Base-by-base conservation (phyloP, 2,888 invertebrate species). In the Caenorhabditis angaria region DNA sequence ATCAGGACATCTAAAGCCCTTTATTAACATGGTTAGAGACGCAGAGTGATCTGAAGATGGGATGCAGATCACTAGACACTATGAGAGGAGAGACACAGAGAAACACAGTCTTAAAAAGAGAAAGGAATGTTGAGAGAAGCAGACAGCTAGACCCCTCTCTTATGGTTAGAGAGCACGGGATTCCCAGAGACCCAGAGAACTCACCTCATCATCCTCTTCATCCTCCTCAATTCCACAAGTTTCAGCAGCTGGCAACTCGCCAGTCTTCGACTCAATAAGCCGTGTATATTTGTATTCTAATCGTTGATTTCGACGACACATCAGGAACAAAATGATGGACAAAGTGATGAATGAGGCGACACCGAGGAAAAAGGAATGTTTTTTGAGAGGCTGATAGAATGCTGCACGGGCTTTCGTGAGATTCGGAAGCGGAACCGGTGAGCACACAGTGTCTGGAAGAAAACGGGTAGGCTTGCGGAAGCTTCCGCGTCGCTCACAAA, bases 371-470 rank as follows among this genome's bases (percentile, higher is more conserved):
- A 68, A 77, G 14, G 1, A 77, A 28, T n/a, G 71, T 22, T 50
- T 61, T 56, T 59, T 77, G 74, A 27, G 63, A 54, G 10, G 76
- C 55, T 12, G 78, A 63, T 24, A 79, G 61, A 6, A 73, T 68
- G 3, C 76, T 76, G 53, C 77, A 81, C 8, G 74, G 60, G 20
- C 63, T 67, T 61, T 65, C 51, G 20, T 75, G 64, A 0, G 70
- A 59, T n/a, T 66, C 75, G 0, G 74, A 62, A 0, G 69, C 70
- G 3, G 66, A 69, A 32, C 86, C 88, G 47, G 84, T 79, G n/a
- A 88, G 78, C 14, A 88, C 79, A 78, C 89, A 89, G 67, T 88
- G 85, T 66, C 88, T 89, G 83, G 60, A 87, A 67, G 80, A 25
- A 28, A 18, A 14, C 63, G 50, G n/a, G 32, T 32, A 10, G 22